Evolutionary conservation across 2,888 invertebrate species (phyloP), one percentile per base, ranked within the genome.

Genomic region (Netelia inedita): DNA sequence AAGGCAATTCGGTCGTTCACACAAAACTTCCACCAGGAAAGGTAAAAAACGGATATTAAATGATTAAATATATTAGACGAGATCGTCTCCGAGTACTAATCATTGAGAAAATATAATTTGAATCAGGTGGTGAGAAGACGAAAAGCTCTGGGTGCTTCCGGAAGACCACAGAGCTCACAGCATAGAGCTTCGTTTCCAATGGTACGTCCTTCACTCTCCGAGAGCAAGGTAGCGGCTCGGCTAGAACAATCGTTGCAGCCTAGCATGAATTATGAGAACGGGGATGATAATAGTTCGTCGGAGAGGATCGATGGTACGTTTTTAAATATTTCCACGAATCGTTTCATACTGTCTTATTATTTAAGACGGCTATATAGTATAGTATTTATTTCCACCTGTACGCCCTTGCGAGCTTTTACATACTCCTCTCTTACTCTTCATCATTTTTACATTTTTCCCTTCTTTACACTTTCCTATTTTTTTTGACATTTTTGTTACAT

Each of bases 1-100:
- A 96, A 88, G 95, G 95, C 73, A 94, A 94, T 68, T 95, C 95
- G 55, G 94, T 96, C 72, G 95, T 96, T 8, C 96, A 95, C 90
- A 96, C 96, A 1, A 96, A 96, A 89, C 91, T 97, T 86, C 96
- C 96, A 19, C 95, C 96, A n/a, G 97, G 96, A 85, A 96, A 97
- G 95, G 97, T 96, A 88, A 84, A 79, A 23, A 5, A 43, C 41
- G 41, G 11, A 11, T 1, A 3, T 43, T 21, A 50, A 19, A 55
- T 43, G 72, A 78, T 6, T 11, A 19, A 43, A 61, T 69, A 50
- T 61, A 72, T 19, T 16, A n/a, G 35, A 88, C 75, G 35, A 2
- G 55, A 2, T 59, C 35, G 28, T 43, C 59, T 19, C 14, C 1
- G 16, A 9, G 19, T 57, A 16, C 19, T 57, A 19, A 57, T 19